Percentiles rank a stretch among this genome's conserved stretches.
These are phyloP conservation scores for Luidia sarsii DNA, from an alignment of 53 echinoderm and acorn worm genomes.

Conservation along the genomic window DNA sequence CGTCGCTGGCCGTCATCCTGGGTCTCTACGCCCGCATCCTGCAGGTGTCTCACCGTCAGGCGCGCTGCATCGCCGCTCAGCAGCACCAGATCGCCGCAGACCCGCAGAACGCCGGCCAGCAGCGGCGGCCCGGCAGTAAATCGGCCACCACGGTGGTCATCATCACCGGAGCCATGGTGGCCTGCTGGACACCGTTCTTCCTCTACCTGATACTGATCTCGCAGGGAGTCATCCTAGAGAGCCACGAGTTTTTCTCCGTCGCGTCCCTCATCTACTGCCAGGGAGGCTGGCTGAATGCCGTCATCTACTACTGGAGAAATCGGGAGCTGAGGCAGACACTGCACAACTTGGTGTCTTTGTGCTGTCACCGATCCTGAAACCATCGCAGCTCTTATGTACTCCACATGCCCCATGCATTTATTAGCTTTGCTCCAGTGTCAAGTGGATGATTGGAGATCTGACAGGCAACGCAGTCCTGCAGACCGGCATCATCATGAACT, in stretches of 20 bases:
- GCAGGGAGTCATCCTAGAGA: no score
- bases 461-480: no score
- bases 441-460: no score
- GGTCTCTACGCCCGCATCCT: conserved; percentile 28
- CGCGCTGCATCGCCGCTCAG: conserved; percentile 15
- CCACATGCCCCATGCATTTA: no score
- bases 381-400: no score
- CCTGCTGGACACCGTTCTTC: conserved; percentile 12
- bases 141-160: conserved; percentile 13
- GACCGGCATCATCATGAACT: no score
- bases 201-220: no score
- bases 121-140: conserved; percentile 9
- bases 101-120: background rate
- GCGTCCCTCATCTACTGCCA: conserved; percentile 3
- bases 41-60: conserved; percentile 25
- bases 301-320: conserved; percentile 33
- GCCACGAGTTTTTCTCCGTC: no score
- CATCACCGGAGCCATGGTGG: background rate
- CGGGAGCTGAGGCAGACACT: background rate
- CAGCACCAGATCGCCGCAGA: background rate
- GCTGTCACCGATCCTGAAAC: background rate
- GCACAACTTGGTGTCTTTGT: background rate
- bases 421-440: no score
- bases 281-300: conserved; percentile 29
- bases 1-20: conserved; percentile 1